A percentile compares a stretch with the other conserved stretches of the same genome.
These are phyloP conservation scores for Heterochromis multidens DNA, from an alignment of 2,113 vertebrate species.

Conservation along the genomic window DNA sequence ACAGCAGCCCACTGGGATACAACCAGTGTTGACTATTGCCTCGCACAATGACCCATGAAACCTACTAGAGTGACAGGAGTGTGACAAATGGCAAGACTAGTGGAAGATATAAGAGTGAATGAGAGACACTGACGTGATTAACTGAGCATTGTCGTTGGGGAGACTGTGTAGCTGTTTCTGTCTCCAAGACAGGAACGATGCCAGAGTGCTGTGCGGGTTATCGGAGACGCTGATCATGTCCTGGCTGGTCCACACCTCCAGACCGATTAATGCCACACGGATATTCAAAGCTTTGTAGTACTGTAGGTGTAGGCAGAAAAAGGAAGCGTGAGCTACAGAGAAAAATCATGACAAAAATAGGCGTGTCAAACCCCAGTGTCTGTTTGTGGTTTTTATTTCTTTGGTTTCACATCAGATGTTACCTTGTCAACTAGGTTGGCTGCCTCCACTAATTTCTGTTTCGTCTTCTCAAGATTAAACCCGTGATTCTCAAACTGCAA, in stretches of 20 bases:
- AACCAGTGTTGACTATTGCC: neutral
- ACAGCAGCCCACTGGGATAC: neutral
- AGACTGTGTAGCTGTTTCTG: slow-evolving; percentile 81
- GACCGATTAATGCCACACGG: slow-evolving; percentile 88
- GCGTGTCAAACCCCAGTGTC: neutral
- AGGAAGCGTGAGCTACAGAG: neutral
- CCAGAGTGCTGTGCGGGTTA: slow-evolving; percentile 91
- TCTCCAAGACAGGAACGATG: slow-evolving; percentile 91
- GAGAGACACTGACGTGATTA: slow-evolving; percentile 85
- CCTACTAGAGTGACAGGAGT: neutral
- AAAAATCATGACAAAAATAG: neutral
- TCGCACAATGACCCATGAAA: neutral
- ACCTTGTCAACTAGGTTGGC: slow-evolving; percentile 98
- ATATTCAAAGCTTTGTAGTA: slow-evolving; percentile 91
- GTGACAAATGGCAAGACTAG: neutral
- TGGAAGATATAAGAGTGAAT: neutral
- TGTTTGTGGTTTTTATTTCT: neutral
- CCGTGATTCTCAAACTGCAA: slow-evolving; percentile 87
- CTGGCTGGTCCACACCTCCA: slow-evolving; percentile 89
- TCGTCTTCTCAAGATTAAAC: slow-evolving; percentile 76
- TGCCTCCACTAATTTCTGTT: slow-evolving; percentile 84
- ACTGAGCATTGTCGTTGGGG: slow-evolving; percentile 94
- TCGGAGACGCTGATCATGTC: slow-evolving; percentile 83
- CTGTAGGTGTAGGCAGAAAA: slow-evolving; percentile 59
- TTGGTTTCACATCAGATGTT: neutral